Percentiles rank a stretch among this genome's conserved stretches.
phyloP scores from a whole-genome alignment of 2,888 invertebrate genomes.

The Spilosoma lubricipeda region DNA sequence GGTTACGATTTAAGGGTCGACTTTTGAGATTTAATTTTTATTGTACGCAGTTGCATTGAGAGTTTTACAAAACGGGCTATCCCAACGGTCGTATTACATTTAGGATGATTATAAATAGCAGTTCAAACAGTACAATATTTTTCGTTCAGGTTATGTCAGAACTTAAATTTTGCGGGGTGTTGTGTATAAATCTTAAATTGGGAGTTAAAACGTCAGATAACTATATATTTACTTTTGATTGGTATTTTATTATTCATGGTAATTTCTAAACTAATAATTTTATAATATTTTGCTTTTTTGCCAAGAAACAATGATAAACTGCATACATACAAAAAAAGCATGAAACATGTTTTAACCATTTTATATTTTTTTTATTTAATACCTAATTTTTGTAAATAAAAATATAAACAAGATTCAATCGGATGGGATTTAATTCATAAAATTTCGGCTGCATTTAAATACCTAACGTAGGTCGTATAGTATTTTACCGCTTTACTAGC shows the following conservation, averaged over 20 bases:
- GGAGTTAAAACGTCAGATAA: background rate
- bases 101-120: background rate
- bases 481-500: too few species aligned
- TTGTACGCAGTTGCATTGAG: slow-evolving; percentile 20
- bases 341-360: background rate
- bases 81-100: slow-evolving; percentile 4
- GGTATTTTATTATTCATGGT: too few species aligned
- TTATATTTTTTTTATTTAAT: background rate
- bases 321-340: background rate
- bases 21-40: slow-evolving; percentile 55
- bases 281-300: background rate
- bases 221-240: too few species aligned
- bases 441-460: too few species aligned
- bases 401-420: too few species aligned
- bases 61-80: background rate
- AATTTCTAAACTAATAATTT: too few species aligned
- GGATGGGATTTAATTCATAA: too few species aligned
- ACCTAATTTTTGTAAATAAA: too few species aligned
- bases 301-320: background rate
- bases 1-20: slow-evolving; percentile 65
- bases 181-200: background rate
- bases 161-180: background rate
- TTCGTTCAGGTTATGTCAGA: background rate
- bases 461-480: background rate
- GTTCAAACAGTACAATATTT: background rate